phyloP scores from a whole-genome alignment of 2,888 invertebrate genomes.

The Bibio marci region DNA sequence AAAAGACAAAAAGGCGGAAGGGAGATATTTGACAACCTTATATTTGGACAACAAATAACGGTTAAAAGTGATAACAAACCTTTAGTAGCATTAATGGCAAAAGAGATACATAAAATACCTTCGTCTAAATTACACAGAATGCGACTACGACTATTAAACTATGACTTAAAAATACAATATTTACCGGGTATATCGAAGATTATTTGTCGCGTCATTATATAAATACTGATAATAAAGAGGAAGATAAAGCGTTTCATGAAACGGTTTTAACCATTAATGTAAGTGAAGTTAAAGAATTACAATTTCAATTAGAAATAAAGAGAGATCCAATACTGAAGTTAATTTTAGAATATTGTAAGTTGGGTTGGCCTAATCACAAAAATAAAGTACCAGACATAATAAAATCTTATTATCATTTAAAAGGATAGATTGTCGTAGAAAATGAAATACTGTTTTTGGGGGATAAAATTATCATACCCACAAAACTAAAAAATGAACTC shows the following conservation, averaged over 20 bases:
- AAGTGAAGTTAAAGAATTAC: constrained; percentile 8
- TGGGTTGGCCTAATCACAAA: constrained; percentile 11
- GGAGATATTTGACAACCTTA: too few relatives aligned
- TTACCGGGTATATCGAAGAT: constrained; percentile 17
- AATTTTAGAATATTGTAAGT: background rate
- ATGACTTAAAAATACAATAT: too few relatives aligned
- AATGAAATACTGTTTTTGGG: constrained; percentile 8
- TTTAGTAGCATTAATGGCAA: constrained; percentile 7
- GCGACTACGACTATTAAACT: constrained; percentile 16
- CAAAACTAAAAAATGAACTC: constrained; percentile 10
- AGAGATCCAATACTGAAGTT: constrained; percentile 2
- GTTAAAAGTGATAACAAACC: constrained; percentile 13
- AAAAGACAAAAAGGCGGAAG: too few relatives aligned
- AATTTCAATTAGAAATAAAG: background rate
- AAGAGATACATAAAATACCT: constrained; percentile 10
- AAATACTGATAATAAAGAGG: constrained; percentile 7
- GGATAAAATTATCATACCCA: constrained; percentile 11
- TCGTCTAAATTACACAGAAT: constrained; percentile 16
- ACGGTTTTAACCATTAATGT: constrained; percentile 8
- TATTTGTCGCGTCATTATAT: constrained; percentile 13
- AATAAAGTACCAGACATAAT: constrained; percentile 5
- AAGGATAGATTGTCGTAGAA: background rate
- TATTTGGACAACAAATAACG: constrained; percentile 13
- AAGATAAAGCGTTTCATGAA: constrained; percentile 7
- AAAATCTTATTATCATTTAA: constrained; percentile 1